Base-by-base conservation (phyloP, 2,113 vertebrate species). In the human region DNA sequence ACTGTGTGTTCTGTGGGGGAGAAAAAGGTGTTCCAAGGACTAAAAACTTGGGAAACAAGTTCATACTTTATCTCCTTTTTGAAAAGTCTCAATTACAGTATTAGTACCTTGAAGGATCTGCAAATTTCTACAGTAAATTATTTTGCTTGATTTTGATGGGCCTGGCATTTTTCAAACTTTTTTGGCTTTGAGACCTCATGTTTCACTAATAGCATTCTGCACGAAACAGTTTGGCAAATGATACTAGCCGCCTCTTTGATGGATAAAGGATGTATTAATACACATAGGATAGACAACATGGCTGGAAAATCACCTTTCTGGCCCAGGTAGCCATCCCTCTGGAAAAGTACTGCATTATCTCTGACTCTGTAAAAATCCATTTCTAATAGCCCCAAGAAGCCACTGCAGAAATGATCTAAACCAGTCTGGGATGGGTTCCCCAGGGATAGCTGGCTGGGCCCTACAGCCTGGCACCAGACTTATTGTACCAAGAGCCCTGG, bases 311-410 rank as follows among this genome's bases (percentile, higher is more conserved):
- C 55, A 57, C 75, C 35, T 59, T 96, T 55, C 93, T 78, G 70
- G 93, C 35, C 64, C 89, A 78, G 35, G 57, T 14, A 27, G 23
- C 48, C 27, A 11, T n/a, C 75, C 72, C 82, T 92, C 89, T 96
- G 96, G 97, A 98, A 97, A 98, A 97, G 88, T 97, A 97, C 97
- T 93, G 80, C 80, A 64, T 76, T 68, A 43, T 30, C 30, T 85
- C 80, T 12, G 32, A 88, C 35, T 78, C 72, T 76, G 38, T 95
- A 92, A 85, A 85, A 96, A 61, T 72, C 80, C 88, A 81, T 84
- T 84, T 30, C 45, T 88, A 18, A n/a, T 17, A 89, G 64, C 18
- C 83, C 61, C 40, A 87, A 78, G 75, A 84, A 81, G 61, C 38
- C 57, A 80, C 25, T 87, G 20, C 8, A 6, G 90, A 91, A 52